Evolutionary conservation across 2,888 invertebrate genomes (phyloP).

Genomic region (Mantis religiosa): DNA sequence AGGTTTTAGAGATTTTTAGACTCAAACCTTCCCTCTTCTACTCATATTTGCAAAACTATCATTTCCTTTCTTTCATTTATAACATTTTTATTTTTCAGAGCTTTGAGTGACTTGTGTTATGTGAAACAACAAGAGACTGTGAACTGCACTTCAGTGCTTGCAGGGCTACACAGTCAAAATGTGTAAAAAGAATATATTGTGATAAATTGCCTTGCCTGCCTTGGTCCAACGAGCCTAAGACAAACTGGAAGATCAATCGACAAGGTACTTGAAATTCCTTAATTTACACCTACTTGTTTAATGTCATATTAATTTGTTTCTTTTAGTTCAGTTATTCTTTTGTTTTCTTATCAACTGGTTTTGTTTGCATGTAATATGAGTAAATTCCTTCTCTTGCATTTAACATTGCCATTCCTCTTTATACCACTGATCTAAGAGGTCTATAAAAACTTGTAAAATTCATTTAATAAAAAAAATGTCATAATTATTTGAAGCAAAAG

Average conservation of each 20-base stretch:
- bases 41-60: no score
- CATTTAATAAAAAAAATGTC: no score
- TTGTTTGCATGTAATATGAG: background rate
- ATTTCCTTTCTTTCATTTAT: no score
- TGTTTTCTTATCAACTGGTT: background rate
- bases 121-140: background rate
- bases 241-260: background rate
- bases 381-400: no score
- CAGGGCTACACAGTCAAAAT: background rate
- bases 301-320: no score
- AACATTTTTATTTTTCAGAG: background rate
- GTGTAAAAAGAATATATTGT: constrained; percentile 2
- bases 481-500: no score
- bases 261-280: background rate
- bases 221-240: constrained; percentile 10
- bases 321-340: no score
- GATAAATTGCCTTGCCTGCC: constrained; percentile 17
- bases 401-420: no score
- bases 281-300: background rate
- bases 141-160: background rate
- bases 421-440: no score
- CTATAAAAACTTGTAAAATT: no score
- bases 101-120: background rate
- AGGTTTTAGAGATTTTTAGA: no score
- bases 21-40: no score